phyloP scores from a whole-genome alignment of 2,113 vertebrate genomes.

The Mobula hypostoma region DNA sequence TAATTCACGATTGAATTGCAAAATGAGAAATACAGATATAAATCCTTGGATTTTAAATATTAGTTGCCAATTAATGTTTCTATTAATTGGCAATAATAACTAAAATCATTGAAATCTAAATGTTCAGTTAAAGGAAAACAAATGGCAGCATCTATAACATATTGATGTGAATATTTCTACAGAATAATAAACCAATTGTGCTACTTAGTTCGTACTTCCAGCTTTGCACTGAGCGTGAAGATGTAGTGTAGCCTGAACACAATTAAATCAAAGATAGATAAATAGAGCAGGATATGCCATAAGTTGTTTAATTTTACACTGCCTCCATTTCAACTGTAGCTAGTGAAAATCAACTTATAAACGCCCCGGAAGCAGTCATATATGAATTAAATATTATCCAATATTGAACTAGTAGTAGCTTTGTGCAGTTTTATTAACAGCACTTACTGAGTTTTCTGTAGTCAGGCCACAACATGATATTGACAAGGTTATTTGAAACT shows the following conservation, averaged over 20 bases:
- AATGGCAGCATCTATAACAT: background rate
- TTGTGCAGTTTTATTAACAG: background rate
- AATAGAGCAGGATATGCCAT: background rate
- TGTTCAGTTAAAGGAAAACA: too few relatives aligned
- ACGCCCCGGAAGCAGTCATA: background rate
- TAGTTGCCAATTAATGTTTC: too few relatives aligned
- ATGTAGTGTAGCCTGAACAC: background rate
- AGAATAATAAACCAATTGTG: background rate
- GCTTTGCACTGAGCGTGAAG: background rate
- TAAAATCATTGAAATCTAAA: too few relatives aligned
- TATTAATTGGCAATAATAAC: too few relatives aligned
- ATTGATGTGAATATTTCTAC: background rate
- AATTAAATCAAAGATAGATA: background rate
- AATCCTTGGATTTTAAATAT: too few relatives aligned
- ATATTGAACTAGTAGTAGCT: background rate
- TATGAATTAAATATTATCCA: background rate
- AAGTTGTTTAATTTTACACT: background rate
- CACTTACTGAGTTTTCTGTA: background rate
- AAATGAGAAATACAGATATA: too few relatives aligned
- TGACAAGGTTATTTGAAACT: background rate
- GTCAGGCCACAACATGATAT: background rate
- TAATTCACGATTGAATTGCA: too few relatives aligned
- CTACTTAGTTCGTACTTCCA: background rate
- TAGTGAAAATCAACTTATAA: background rate
- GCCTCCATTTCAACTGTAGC: background rate